Percentiles rank a stretch among this genome's conserved stretches.
These are phyloP conservation scores for Polypedilum vanderplanki DNA, from an alignment of 1,140 invertebrate genomes.

Conservation along the genomic window DNA sequence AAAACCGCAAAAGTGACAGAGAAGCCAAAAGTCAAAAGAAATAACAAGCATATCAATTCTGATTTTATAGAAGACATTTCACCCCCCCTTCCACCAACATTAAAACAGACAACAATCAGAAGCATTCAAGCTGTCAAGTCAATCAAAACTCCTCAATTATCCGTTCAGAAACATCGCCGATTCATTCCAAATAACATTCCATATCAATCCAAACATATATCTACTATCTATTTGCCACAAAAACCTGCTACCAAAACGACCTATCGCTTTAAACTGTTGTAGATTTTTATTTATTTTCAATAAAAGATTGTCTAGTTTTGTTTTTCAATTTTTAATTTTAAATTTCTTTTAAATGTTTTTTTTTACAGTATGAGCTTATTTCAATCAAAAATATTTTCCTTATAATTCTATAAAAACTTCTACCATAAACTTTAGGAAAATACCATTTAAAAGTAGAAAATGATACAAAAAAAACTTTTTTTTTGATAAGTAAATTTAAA, in stretches of 20 bases:
- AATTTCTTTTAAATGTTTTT: no score
- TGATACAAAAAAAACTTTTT: no score
- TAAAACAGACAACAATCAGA: not conserved
- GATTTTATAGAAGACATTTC: no score
- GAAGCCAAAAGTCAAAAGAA: not conserved
- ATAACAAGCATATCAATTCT: not conserved
- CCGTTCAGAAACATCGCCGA: not conserved
- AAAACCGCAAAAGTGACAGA: not conserved
- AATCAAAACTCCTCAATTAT: not conserved
- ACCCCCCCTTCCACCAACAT: not conserved
- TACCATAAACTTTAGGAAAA: no score
- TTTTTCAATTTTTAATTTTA: not conserved
- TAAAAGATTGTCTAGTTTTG: not conserved
- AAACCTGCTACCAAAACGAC: not conserved
- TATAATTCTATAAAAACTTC: no score
- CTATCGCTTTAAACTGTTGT: not conserved
- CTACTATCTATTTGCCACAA: not conserved
- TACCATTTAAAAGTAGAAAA: no score
- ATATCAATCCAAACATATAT: not conserved
- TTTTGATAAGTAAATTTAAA: no score
- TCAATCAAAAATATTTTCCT: not conserved
- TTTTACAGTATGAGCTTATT: no score
- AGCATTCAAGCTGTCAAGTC: not conserved
- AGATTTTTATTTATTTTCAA: constrained; percentile 20
- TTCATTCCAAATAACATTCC: not conserved